Evolutionary conservation across 2,797 vertebrate genomes (phyloP), one percentile per base, ranked within the genome.

Genomic region (Arrhamphus sclerolepis): DNA sequence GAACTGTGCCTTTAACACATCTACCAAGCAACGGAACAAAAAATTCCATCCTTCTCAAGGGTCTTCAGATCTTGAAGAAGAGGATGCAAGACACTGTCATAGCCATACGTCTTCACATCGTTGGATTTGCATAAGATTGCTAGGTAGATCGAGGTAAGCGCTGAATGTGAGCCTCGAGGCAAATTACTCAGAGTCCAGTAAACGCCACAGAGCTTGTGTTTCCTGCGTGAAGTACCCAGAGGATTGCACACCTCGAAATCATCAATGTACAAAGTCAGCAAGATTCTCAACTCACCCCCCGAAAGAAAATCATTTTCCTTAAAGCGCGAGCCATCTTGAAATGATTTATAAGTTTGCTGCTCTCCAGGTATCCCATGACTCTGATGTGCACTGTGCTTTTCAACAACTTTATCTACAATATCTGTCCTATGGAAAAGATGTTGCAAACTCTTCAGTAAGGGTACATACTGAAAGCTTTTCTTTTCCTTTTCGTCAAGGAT

Each of bases 401-500:
- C 67, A 67, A 58, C 38, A 7, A 66, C 26, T 18, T 40, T 61
- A 17, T 79, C 66, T n/a, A 81, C 39, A 64, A 75, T 46, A 55
- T 62, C 55, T 49, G 14, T 72, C 11, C 42, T 63, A 22, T 28
- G 6, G 1, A 77, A 67, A 14, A 82, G 48, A 20, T 77, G 46
- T 19, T 68, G 67, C 22, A 79, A 67, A 9, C 20, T 39, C 59
- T 70, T 75, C 19, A 75, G 54, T 61, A 77, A 1, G 29, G 78
- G 67, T 5, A 81, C 63, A 62, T 82, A 81, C 38, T 81, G 67
- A 43, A 63, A 72, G 21, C 48, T 72, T 50, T 1, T 26, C 4
- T 66, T 80, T 53, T 66, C 41, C n/a, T 56, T 73, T 5, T 20
- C 21, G 53, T 81, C 54, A 22, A 82, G 55, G 0, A 73, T 34